Percentiles rank a stretch among this genome's conserved stretches.
Evolutionary conservation across 2,888 invertebrate genomes (phyloP).

Genomic region (Pheosia gnoma): DNA sequence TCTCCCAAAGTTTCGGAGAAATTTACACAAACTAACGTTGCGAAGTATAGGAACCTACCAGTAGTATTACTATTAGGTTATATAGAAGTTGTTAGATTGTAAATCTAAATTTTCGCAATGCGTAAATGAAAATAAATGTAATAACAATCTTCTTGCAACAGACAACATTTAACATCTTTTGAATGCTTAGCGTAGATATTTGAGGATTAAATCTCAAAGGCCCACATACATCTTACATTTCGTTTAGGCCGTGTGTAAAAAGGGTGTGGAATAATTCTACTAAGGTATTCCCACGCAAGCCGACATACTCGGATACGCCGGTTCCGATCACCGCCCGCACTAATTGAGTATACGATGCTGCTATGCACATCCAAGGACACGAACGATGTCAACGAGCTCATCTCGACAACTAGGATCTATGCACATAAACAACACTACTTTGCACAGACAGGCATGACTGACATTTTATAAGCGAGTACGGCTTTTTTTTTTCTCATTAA

Average conservation of each 20-base stretch:
- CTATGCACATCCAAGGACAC: slow-evolving; percentile 56
- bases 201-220: not conserved
- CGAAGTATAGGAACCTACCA: slow-evolving; percentile 16
- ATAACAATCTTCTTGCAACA: not conserved
- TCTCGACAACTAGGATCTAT: slow-evolving; percentile 7
- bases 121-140: not conserved
- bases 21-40: slow-evolving; percentile 28
- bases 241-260: slow-evolving; percentile 38
- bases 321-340: slow-evolving; percentile 78
- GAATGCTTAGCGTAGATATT: not conserved
- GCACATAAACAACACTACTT: not conserved
- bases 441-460: not conserved
- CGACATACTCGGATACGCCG: slow-evolving; percentile 68
- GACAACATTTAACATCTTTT: not conserved
- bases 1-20: slow-evolving; percentile 48
- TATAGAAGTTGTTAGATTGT: not conserved
- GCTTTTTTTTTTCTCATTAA: not conserved
- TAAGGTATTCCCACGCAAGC: slow-evolving; percentile 71
- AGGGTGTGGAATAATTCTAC: slow-evolving; percentile 53
- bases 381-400: slow-evolving; percentile 28
- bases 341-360: slow-evolving; percentile 69
- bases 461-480: not conserved
- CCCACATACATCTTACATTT: not conserved
- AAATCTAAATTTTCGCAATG: not conserved
- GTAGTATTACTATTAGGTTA: not conserved